Evolutionary conservation across 2,888 invertebrate genomes (phyloP).

Genomic region (Cynaeus angustus): DNA sequence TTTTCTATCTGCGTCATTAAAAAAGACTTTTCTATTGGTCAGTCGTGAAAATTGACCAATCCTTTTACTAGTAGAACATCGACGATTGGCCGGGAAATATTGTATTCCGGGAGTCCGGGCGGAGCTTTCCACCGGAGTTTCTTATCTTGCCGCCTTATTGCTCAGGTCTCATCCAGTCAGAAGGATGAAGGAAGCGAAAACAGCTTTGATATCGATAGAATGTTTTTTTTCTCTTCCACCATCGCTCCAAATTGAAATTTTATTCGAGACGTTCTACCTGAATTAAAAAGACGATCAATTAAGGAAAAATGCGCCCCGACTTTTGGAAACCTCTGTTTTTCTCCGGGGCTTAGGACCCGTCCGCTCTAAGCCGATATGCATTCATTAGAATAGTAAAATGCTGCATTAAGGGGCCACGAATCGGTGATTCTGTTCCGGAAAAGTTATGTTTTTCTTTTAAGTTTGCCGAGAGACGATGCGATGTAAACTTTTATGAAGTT

Average conservation of each 20-base stretch:
- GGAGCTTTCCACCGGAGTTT: conserved; percentile 66
- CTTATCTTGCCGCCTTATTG: conserved; percentile 70
- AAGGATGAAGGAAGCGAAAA: conserved; percentile 55
- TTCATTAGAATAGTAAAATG: conserved; percentile 69
- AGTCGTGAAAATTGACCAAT: conserved; percentile 68
- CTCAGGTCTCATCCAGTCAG: conserved; percentile 65
- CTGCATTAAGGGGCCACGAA: conserved; percentile 66
- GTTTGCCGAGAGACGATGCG: conserved; percentile 62
- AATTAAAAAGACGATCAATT: conserved; percentile 32
- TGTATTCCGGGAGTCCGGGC: conserved; percentile 65
- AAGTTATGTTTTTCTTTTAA: conserved; percentile 68
- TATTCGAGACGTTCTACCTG: conserved; percentile 45
- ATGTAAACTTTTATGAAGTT: conserved; percentile 66
- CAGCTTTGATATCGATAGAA: conserved; percentile 62
- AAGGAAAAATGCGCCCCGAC: conserved; percentile 50
- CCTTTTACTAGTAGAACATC: conserved; percentile 64
- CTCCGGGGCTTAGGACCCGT: conserved; percentile 49
- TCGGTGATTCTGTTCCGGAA: conserved; percentile 63
- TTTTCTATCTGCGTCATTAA: conserved; percentile 68
- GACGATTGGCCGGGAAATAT: conserved; percentile 66
- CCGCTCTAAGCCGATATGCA: conserved; percentile 67
- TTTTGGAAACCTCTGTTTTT: conserved; percentile 44
- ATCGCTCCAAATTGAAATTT: conserved; percentile 47
- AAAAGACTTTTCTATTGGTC: conserved; percentile 68
- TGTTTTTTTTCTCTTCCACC: conserved; percentile 59